These are phyloP conservation scores for Pempheris klunzingeri DNA, from an alignment of 2,797 vertebrate genomes.

Conservation along the genomic window DNA sequence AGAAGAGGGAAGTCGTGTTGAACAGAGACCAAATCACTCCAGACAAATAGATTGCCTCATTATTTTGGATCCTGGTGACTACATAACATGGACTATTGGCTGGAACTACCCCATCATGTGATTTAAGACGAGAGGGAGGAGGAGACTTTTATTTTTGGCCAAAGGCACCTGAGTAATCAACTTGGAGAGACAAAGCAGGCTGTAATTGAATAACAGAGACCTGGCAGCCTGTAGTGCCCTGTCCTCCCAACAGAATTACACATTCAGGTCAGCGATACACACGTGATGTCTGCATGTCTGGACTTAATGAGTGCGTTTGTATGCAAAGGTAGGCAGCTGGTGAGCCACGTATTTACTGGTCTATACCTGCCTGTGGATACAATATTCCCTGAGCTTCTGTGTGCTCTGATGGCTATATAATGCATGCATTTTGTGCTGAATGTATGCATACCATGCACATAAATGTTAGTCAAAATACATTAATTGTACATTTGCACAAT, in stretches of 20 bases:
- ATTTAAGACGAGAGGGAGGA: slow-evolving; percentile 46
- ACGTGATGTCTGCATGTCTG: slow-evolving; percentile 29
- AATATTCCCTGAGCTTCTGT: neutral
- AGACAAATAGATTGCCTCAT: slow-evolving; percentile 61
- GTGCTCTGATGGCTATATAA: neutral
- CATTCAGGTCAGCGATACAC: slow-evolving; percentile 10
- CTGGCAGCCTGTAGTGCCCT: slow-evolving; percentile 29
- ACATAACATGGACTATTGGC: slow-evolving; percentile 48
- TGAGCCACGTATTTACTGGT: neutral
- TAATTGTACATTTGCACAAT: neutral
- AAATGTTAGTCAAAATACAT: slow-evolving; percentile 1
- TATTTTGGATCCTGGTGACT: slow-evolving; percentile 44
- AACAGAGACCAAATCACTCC: slow-evolving; percentile 47
- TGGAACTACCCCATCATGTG: slow-evolving; percentile 26
- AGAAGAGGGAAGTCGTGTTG: slow-evolving; percentile 23
- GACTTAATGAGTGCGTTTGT: slow-evolving; percentile 3
- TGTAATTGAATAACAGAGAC: slow-evolving; percentile 70
- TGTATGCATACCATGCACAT: neutral
- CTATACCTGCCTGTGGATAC: neutral
- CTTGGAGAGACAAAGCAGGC: slow-evolving; percentile 65
- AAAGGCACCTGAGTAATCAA: slow-evolving; percentile 70
- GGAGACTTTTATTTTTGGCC: slow-evolving; percentile 55
- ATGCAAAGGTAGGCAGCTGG: neutral
- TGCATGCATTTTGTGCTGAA: neutral
- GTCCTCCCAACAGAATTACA: slow-evolving; percentile 12